Evolutionary conservation across 1,140 invertebrate species (phyloP).

Genomic region (Hestina assimilis): DNA sequence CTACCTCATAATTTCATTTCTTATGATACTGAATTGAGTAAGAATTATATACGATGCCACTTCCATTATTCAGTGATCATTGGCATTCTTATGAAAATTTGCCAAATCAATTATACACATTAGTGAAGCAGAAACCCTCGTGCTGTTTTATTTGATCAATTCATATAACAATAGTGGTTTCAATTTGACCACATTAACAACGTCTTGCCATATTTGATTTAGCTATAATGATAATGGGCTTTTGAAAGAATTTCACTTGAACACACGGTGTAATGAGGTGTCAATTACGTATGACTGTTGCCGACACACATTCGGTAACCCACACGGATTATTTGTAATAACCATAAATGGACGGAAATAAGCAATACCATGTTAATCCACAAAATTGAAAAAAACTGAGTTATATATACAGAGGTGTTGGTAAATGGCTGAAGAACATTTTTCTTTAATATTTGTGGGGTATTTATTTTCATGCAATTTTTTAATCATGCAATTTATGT

Average conservation of each 20-base stretch:
- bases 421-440: too few relatives aligned
- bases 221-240: conserved; percentile 34
- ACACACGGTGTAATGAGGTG: conserved; percentile 29
- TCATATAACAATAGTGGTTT: conserved; percentile 46
- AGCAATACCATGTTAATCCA: neutral
- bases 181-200: conserved; percentile 51
- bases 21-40: too few relatives aligned
- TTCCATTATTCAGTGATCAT: conserved; percentile 1
- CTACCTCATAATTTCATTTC: too few relatives aligned
- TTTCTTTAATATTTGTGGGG: too few relatives aligned
- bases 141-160: conserved; percentile 42
- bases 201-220: conserved; percentile 34
- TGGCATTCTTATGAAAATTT: conserved; percentile 38
- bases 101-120: conserved; percentile 42
- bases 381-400: too few relatives aligned
- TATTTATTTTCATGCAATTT: too few relatives aligned
- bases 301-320: neutral
- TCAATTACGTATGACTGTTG: conserved; percentile 5
- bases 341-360: neutral
- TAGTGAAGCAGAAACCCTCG: conserved; percentile 35
- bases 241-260: conserved; percentile 42
- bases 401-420: too few relatives aligned
- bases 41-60: too few relatives aligned
- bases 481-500: too few relatives aligned
- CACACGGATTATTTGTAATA: neutral